Conservation (phyloP, 2,797 vertebrate species). For the Eospalax fontanierii region DNA sequence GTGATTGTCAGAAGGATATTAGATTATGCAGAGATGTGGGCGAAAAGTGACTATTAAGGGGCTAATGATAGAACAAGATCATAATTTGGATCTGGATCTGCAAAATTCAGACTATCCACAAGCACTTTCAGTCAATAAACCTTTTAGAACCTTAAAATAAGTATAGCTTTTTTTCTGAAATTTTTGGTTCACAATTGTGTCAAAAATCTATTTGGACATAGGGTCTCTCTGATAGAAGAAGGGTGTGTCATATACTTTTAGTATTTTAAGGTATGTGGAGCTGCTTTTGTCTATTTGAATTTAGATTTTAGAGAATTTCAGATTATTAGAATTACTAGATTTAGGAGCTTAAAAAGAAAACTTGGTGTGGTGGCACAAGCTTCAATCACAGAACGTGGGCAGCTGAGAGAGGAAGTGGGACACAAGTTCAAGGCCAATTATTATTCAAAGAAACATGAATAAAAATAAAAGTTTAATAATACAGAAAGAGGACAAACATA, state of each 20-base stretch:
- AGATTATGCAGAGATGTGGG: neutral
- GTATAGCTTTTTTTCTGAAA: neutral
- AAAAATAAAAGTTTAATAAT: neutral
- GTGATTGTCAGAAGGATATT: neutral
- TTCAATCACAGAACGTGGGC: neutral
- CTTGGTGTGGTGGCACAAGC: neutral
- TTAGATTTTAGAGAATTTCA: neutral
- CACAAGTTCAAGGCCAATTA: neutral
- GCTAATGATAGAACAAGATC: neutral
- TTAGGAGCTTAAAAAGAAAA: neutral
- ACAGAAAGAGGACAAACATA: neutral
- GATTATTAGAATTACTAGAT: neutral
- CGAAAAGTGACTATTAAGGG: neutral
- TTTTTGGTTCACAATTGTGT: neutral
- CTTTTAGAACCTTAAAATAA: neutral
- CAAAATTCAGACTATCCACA: neutral
- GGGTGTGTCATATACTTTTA: neutral
- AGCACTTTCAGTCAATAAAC: neutral
- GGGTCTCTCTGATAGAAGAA: too few species aligned
- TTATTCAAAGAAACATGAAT: neutral
- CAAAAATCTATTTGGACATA: neutral
- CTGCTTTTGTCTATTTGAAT: neutral
- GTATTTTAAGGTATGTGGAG: neutral
- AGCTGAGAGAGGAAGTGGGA: neutral
- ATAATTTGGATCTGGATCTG: neutral